Percentiles rank a stretch among this genome's conserved stretches.
phyloP scores from a whole-genome alignment of 2,113 vertebrate genomes.

The Panurus biarmicus region DNA sequence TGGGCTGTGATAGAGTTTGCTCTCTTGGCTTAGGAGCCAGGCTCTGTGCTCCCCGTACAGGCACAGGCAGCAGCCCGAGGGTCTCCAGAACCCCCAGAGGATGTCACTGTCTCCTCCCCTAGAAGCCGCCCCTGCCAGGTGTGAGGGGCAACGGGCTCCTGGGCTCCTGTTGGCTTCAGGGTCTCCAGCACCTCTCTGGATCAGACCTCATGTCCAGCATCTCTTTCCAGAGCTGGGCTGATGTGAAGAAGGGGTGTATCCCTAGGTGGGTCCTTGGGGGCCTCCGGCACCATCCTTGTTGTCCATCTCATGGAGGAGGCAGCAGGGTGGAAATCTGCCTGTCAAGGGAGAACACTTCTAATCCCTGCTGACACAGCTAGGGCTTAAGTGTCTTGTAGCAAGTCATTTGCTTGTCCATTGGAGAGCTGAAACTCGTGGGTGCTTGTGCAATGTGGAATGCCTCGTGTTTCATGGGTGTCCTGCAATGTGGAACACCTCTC shows the following conservation, averaged over 20 bases:
- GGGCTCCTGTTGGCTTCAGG: neutral
- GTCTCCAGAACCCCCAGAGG: neutral
- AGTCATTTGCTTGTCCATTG: fast-evolving
- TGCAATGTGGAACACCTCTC: neutral
- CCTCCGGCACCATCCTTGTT: neutral
- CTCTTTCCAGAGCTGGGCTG: neutral
- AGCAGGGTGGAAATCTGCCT: neutral
- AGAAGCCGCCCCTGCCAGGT: neutral
- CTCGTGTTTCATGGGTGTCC: neutral
- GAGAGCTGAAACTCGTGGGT: neutral
- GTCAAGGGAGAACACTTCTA: neutral
- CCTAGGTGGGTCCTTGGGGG: neutral
- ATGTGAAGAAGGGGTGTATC: neutral
- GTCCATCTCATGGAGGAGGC: neutral
- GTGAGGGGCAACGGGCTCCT: neutral
- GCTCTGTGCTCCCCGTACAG: neutral
- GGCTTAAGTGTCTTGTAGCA: neutral
- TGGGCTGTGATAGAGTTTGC: neutral
- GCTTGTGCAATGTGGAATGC: neutral
- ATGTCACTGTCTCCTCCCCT: neutral
- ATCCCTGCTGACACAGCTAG: neutral
- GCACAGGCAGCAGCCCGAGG: neutral
- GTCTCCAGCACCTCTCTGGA: neutral
- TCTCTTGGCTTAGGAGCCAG: fast-evolving
- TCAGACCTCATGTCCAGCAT: neutral